Evolutionary conservation across 2,888 invertebrate genomes (phyloP), one percentile per base, ranked within the genome.

Genomic region (Philopedon plagiatum): DNA sequence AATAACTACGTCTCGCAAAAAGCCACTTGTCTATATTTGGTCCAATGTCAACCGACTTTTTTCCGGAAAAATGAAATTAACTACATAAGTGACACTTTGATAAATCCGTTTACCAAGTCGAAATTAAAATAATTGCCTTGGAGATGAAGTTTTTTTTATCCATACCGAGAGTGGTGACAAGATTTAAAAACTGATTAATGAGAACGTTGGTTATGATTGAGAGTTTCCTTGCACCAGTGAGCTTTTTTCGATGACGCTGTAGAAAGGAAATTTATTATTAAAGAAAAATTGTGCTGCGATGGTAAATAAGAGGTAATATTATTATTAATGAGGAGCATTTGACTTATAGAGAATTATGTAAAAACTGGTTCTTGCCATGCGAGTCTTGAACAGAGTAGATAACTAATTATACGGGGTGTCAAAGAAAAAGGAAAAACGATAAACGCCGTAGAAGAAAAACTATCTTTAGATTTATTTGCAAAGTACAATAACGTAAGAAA

Each of bases 61-160:
- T 23, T 29, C 68, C 32, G 39, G 54, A 62, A 61, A 62, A 68
- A 57, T 63, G 37, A 64, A 63, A 63, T 70, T 64, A 58, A 64
- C 70, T 49, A 57, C 70, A 58, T 62, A 49, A 63, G 29, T 63
- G 70, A 70, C 70, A 70, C 63, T 63, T 70, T 70, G 70, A 70
- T 70, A 64, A 70, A 70, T 70, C 70, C 70, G 70, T 70, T 64
- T 64, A 70, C 49, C 39, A 29, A 70, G 44, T 49, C 58, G 49
- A 64, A 64, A 70, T 70, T 70, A 70, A 70, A 70, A 70, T 70
- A 70, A 70, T 70, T 70, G 70, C 49, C 63, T 39, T 13, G 3
- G 18, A 54, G 44, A 62, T 23, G 34, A 57, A 37, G n/a, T 34
- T 70, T 62, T 69, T 63, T 29, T 32, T 69, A 21, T 54, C 13